Percentiles rank a stretch among this genome's conserved stretches.
Conservation (phyloP, 2,797 vertebrate genomes). For the Leontopithecus rosalia region DNA sequence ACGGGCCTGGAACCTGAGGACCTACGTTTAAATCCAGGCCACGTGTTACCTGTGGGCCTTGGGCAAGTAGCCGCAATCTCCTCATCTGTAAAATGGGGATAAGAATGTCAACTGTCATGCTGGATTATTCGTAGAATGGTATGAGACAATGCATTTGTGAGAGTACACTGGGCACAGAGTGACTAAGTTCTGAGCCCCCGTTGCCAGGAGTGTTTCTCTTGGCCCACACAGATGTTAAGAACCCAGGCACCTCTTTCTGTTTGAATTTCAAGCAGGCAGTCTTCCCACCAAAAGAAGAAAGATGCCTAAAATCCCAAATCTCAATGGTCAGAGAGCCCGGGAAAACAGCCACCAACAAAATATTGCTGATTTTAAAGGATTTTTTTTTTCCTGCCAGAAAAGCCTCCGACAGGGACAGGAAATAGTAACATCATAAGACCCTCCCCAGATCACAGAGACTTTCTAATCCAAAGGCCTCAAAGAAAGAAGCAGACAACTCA, state of each 20-base stretch:
- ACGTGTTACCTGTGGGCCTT: neutral
- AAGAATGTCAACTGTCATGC: neutral
- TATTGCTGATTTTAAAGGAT: neutral
- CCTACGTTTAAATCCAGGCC: neutral
- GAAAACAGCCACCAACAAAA: neutral
- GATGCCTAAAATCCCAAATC: neutral
- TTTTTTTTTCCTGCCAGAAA: neutral
- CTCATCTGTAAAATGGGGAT: neutral
- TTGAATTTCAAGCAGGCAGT: constrained; percentile 24
- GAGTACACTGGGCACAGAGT: neutral
- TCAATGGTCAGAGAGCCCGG: neutral
- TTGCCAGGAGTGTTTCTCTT: neutral
- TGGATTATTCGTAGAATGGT: neutral
- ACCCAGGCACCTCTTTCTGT: neutral
- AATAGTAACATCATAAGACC: neutral
- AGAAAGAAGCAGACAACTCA: neutral
- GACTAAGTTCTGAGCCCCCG: neutral
- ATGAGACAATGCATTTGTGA: neutral
- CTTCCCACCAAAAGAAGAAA: neutral
- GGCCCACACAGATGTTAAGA: constrained; percentile 9
- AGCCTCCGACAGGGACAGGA: neutral
- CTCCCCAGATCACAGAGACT: neutral
- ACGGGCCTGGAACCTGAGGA: neutral
- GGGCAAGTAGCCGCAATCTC: neutral
- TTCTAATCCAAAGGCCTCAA: neutral